Conservation (phyloP, 1,140 invertebrate species). For the Drosophila nigrodunni region DNA sequence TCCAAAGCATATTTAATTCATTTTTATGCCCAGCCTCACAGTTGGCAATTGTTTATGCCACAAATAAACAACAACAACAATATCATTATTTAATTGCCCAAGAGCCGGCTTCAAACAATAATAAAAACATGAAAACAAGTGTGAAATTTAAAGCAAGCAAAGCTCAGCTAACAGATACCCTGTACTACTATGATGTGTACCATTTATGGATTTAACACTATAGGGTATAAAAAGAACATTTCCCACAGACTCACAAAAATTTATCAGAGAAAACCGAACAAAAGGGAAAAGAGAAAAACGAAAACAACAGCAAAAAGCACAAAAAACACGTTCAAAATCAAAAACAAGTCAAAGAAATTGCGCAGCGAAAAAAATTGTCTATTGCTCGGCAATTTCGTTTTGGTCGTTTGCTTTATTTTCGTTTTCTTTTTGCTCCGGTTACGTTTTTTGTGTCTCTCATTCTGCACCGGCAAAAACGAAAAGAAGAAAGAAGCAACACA, state of each 20-base stretch:
- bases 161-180: background rate
- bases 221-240: background rate
- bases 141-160: background rate
- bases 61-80: slow-evolving; percentile 37
- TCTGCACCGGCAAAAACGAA: slow-evolving; percentile 41
- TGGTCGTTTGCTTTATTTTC: slow-evolving; percentile 46
- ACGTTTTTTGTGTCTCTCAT: slow-evolving; percentile 7
- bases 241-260: background rate
- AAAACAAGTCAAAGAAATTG: slow-evolving; percentile 66
- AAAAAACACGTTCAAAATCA: background rate
- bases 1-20: slow-evolving; percentile 43
- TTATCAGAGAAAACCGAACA: slow-evolving; percentile 1
- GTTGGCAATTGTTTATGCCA: slow-evolving; percentile 26
- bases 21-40: slow-evolving; percentile 36
- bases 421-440: slow-evolving; percentile 25
- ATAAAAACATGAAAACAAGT: slow-evolving; percentile 1
- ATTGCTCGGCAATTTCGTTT: slow-evolving; percentile 34
- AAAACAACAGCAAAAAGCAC: slow-evolving; percentile 8
- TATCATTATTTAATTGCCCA: slow-evolving; percentile 1
- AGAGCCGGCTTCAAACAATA: slow-evolving; percentile 16
- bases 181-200: background rate
- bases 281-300: slow-evolving; percentile 2
- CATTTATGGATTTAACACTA: background rate
- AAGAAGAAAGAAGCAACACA: slow-evolving; percentile 18
- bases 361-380: slow-evolving; percentile 61